Evolutionary conservation across 2,113 vertebrate species (phyloP), one percentile per base, ranked within the genome.

Genomic region (Potamarius usumacintae): DNA sequence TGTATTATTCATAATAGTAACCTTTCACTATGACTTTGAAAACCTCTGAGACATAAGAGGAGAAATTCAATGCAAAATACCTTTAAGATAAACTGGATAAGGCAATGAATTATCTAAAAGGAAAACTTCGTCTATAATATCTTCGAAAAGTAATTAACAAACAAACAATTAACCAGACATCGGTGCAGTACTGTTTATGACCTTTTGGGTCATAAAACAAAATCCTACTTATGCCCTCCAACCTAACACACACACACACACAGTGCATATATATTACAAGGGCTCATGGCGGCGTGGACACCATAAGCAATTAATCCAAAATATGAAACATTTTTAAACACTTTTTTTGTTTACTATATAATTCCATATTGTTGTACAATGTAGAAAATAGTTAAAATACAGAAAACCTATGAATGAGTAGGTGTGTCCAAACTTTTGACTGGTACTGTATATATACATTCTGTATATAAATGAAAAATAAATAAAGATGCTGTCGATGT

Each of bases 401-500:
- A 42, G 42, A 42, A 42, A 42, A 42, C 42, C 42, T 42, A 42
- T 42, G 42, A 42, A 42, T 42, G 2, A 42, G 42, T 4, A 42
- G 42, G 42, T 42, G 42, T 42, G 42, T 42, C 4, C 42, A 42
- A 42, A 42, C 42, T 42, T 42, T 42, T 42, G 42, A 42, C 42
- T 42, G 42, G 42, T 42, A 42, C 42, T 42, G 42, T 42, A 42
- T 42, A 42, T 42, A 42, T 42, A 42, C 42, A 42, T 42, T 42
- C 42, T 42, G 42, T 42, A 3, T 42, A 42, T 42, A 42, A 42
- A 42, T 42, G 42, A 42, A 42, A 53, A 76, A 30, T 63, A 63
- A 60, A 50, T 15, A 63, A 48, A 84, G 58, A 74, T 53, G 25
- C 2, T 27, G 9, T 71, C 10, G 15, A 88, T 88, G 83, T 90